Evolutionary conservation across 92 coral and sea anemone species (phyloP), one percentile per base, ranked within the genome.

Genomic region (Heliopora coerulea): DNA sequence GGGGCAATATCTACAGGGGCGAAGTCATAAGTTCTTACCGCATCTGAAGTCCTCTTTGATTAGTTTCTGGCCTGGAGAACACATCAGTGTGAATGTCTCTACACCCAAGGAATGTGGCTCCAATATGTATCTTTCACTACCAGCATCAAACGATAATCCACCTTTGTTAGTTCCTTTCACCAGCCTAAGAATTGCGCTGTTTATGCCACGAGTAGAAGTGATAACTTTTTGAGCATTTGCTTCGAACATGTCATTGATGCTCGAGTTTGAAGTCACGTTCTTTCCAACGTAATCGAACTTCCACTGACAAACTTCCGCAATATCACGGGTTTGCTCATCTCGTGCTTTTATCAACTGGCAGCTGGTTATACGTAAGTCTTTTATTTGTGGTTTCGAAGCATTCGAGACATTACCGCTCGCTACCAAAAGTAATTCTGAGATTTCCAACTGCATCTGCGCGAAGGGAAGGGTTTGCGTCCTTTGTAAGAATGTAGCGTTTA

Each of bases 201-300:
- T 58, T 42, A 88, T 50, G 52, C 66, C 78, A 27, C 49, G 58
- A 0, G 69, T 86, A 20, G 89, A 67, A 20, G 78, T 73, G 64
- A 80, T 29, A 8, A 88, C 89, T 11, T 60, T 78, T 21, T 54
- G 48, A 13, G 87, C 80, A 62, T 85, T 88, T 30, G 69, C 57
- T 49, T 68, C 80, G 17, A 61, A 54, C 21, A 52, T 60, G 12
- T 62, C 70, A 9, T 81, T 69, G 34, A 65, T 72, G 14, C 81
- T 49, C 39, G 65, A 40, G 10, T 40, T 69, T 2, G 80, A 72
- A 2, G 90, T 85, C 26, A 70, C 66, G 58, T 85, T 82, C 6
- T 66, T 44, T 25, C 92, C 73, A 9, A 49, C 81, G n/a, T 84
- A 33, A 40, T 78, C 58, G 56, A 86, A 74, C 8, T 83, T 34